Evolutionary conservation across 2,888 invertebrate species (phyloP).

Genomic region (Thecophora atra): DNA sequence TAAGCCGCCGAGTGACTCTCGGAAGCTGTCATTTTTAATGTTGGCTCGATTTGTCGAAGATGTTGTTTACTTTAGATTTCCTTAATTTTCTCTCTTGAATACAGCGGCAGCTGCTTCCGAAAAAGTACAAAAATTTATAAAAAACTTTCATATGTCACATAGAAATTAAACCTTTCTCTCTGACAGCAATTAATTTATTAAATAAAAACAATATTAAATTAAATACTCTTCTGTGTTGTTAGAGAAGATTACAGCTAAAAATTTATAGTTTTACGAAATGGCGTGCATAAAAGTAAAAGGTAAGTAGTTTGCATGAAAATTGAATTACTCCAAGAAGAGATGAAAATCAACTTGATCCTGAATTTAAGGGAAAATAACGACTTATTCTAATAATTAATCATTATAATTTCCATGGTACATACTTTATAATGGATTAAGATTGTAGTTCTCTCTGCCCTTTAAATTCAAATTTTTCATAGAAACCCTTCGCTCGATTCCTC

Average conservation of each 20-base stretch:
- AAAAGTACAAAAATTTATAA: too few relatives aligned
- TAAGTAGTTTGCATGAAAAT: not conserved
- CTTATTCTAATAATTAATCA: not conserved
- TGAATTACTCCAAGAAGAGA: too few relatives aligned
- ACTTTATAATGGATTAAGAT: too few relatives aligned
- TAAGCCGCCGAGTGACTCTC: not conserved
- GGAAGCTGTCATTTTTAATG: constrained; percentile 33
- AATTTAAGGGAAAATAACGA: too few relatives aligned
- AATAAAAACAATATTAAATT: not conserved
- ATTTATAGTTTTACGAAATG: constrained; percentile 5
- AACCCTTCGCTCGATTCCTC: not conserved
- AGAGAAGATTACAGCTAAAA: not conserved
- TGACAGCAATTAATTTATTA: not conserved
- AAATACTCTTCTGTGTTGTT: not conserved
- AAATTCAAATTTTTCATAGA: too few relatives aligned
- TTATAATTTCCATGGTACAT: too few relatives aligned
- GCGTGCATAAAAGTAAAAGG: not conserved
- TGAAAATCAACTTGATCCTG: too few relatives aligned
- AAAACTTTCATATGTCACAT: constrained; percentile 8
- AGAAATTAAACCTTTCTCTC: not conserved
- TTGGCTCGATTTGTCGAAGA: constrained; percentile 29
- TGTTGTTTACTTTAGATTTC: constrained; percentile 30
- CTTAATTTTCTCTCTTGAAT: not conserved
- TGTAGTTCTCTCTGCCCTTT: too few relatives aligned
- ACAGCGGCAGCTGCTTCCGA: constrained; percentile 10